These are phyloP conservation scores for Syrmaticus mikado DNA, from an alignment of 2,113 vertebrate genomes.

Conservation along the genomic window DNA sequence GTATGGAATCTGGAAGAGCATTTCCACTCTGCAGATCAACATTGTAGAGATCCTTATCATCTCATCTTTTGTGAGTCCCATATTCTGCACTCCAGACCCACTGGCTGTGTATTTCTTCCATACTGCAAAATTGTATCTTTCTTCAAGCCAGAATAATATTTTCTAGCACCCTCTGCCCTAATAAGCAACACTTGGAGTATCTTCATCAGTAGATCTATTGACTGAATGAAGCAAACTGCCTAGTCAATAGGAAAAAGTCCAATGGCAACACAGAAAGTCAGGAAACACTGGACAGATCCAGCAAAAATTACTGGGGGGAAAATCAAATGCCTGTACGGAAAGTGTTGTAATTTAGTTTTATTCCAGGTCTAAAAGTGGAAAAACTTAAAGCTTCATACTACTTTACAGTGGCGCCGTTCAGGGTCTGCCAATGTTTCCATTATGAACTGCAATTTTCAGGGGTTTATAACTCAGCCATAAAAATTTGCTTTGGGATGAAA, in stretches of 20 bases:
- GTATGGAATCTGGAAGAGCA: not conserved
- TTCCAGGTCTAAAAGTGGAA: slow-evolving; percentile 67
- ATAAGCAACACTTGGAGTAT: slow-evolving; percentile 6
- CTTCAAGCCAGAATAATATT: not conserved
- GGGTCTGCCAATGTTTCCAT: slow-evolving; percentile 74
- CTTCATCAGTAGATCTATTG: not conserved
- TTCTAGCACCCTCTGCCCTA: not conserved
- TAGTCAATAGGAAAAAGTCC: slow-evolving; percentile 58
- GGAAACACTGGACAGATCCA: slow-evolving; percentile 49
- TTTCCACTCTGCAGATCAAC: slow-evolving; percentile 1
- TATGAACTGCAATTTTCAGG: slow-evolving; percentile 71
- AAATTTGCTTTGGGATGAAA: slow-evolving; percentile 67
- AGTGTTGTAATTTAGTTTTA: slow-evolving; percentile 70
- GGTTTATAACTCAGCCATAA: slow-evolving; percentile 71
- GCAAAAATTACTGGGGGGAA: slow-evolving; percentile 42
- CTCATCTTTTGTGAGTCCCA: not conserved
- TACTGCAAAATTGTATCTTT: not conserved
- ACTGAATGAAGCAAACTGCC: slow-evolving; percentile 4
- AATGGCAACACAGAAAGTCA: slow-evolving; percentile 49
- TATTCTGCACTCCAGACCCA: not conserved
- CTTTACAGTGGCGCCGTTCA: slow-evolving; percentile 63
- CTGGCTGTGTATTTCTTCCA: not conserved
- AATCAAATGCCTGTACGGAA: slow-evolving; percentile 55
- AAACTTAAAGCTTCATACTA: slow-evolving; percentile 65
- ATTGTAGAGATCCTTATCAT: not conserved